Percentiles rank a stretch among this genome's conserved stretches.
Conservation (phyloP, 1,140 invertebrate species). For the Platyscapa corneri region DNA sequence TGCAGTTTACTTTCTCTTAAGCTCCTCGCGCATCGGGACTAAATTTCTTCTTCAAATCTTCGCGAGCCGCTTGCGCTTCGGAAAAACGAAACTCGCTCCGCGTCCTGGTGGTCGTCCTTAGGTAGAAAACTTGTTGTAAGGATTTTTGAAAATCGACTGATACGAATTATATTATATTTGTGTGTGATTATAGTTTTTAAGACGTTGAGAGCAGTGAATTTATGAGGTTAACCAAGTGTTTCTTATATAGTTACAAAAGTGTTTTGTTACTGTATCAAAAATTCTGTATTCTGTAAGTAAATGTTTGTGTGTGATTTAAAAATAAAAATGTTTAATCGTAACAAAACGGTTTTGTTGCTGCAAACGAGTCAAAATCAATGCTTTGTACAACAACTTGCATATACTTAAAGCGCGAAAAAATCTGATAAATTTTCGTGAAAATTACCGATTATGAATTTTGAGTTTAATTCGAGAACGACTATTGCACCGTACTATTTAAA, state of each 20-base stretch:
- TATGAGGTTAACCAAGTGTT: constrained; percentile 35
- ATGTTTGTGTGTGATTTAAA: constrained; percentile 45
- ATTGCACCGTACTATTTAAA: not conserved
- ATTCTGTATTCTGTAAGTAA: constrained; percentile 37
- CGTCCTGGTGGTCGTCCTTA: not conserved
- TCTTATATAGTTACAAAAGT: constrained; percentile 36
- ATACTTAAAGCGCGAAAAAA: not conserved
- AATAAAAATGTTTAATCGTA: constrained; percentile 24
- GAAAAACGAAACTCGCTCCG: not conserved
- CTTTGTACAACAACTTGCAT: not conserved
- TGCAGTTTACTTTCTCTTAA: too few relatives aligned
- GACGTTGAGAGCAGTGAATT: constrained; percentile 39
- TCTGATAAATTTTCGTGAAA: constrained; percentile 13
- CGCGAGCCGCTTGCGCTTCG: not conserved
- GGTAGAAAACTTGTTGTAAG: constrained; percentile 12
- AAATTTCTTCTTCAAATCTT: not conserved
- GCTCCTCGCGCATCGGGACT: too few relatives aligned
- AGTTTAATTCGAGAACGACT: not conserved
- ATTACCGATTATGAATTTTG: not conserved
- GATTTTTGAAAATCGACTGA: constrained; percentile 52
- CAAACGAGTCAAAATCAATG: constrained; percentile 8
- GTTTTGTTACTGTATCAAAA: constrained; percentile 44
- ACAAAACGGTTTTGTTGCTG: constrained; percentile 28
- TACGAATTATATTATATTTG: constrained; percentile 51
- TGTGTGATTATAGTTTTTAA: constrained; percentile 50